Percentiles rank a stretch among this genome's conserved stretches.
Evolutionary conservation across 2,888 invertebrate species (phyloP).

Genomic region (Agapostemon virescens): DNA sequence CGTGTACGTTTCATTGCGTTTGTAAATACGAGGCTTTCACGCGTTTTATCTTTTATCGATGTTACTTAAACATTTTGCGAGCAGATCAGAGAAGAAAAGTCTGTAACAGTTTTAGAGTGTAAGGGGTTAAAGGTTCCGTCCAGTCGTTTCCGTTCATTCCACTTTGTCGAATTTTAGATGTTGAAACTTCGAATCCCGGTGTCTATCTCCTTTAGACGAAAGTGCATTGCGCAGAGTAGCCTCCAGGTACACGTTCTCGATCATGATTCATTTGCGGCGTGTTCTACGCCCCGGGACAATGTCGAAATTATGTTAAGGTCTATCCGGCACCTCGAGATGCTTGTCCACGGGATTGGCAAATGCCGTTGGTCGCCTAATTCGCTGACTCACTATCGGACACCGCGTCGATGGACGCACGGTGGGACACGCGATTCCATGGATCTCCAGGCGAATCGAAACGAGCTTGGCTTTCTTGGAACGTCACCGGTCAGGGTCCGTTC

Average conservation of each 20-base stretch:
- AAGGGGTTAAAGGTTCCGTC: neutral
- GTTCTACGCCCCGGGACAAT: conserved; percentile 34
- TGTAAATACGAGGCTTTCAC: no score
- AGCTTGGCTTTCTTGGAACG: conserved; percentile 39
- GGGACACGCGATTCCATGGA: conserved; percentile 14
- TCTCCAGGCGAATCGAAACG: conserved; percentile 12
- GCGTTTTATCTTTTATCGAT: no score
- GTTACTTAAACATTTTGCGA: no score
- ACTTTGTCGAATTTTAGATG: neutral
- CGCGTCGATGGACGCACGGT: conserved; percentile 21
- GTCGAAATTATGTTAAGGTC: conserved; percentile 53
- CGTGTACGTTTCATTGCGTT: no score
- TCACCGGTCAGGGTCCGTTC: conserved; percentile 18
- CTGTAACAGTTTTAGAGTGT: neutral
- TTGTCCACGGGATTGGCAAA: conserved; percentile 43
- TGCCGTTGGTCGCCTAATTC: conserved; percentile 42
- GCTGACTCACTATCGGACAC: conserved; percentile 60
- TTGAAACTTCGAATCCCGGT: neutral
- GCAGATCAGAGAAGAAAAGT: neutral
- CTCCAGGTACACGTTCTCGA: conserved; percentile 1
- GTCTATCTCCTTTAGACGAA: neutral
- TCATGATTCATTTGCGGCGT: conserved; percentile 32
- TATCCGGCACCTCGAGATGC: conserved; percentile 41
- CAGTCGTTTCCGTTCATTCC: neutral
- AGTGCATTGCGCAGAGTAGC: conserved; percentile 1